A percentile compares a stretch with the other conserved stretches of the same genome.
phyloP scores from a whole-genome alignment of 2,113 vertebrate species.

The Nansenia antarctica region DNA sequence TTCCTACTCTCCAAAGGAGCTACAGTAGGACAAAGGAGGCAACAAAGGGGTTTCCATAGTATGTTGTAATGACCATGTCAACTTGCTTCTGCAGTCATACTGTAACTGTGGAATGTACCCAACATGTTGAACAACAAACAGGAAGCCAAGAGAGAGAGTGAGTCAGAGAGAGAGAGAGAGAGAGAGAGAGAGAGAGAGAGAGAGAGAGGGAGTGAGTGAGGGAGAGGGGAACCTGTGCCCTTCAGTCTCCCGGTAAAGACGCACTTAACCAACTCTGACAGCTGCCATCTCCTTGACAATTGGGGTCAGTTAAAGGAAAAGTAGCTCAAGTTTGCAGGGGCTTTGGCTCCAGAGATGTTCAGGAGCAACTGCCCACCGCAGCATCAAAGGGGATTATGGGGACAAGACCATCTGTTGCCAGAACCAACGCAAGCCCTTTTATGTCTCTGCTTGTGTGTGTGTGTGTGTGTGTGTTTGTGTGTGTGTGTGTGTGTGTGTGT shows the following conservation, averaged over 20 bases:
- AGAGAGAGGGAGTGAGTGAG: not conserved
- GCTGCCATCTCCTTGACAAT: conserved; percentile 76
- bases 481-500: conserved; percentile 55
- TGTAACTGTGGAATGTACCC: conserved; percentile 45
- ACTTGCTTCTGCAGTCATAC: conserved; percentile 33
- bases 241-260: conserved; percentile 71
- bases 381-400: conserved; percentile 81
- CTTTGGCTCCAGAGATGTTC: conserved; percentile 75
- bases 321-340: conserved; percentile 77
- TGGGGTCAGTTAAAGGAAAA: conserved; percentile 81
- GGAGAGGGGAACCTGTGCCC: conserved; percentile 59
- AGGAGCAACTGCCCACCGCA: conserved; percentile 77
- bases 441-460: conserved; percentile 66
- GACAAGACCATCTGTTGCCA: conserved; percentile 77
- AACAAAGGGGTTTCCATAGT: conserved; percentile 32
- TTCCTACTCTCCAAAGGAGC: conserved; percentile 22
- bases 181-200: conserved; percentile 23
- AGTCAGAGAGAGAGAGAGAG: conserved; percentile 26
- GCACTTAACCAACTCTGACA: conserved; percentile 75
- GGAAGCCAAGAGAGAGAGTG: conserved; percentile 15
- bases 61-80: conserved; percentile 38
- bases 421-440: conserved; percentile 71
- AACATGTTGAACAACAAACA: conserved; percentile 64
- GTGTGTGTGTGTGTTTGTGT: too few relatives aligned
- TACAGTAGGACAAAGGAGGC: conserved; percentile 22